phyloP scores from a whole-genome alignment of 2,113 vertebrate species.

The Clupea harengus region DNA sequence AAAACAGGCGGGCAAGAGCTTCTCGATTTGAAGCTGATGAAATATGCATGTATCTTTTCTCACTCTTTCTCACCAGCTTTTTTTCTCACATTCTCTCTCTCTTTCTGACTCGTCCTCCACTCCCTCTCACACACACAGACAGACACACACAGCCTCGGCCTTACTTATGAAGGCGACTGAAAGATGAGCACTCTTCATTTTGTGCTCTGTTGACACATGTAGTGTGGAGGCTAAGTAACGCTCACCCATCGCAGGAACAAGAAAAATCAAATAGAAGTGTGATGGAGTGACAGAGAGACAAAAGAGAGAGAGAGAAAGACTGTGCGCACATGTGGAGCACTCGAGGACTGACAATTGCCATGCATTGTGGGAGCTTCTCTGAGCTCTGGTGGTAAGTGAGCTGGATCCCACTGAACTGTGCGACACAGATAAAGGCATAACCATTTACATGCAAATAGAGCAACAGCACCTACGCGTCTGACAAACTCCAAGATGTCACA shows the following conservation, averaged over 20 bases:
- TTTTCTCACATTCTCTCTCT: neutral
- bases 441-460: neutral
- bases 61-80: slow-evolving; percentile 30
- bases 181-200: slow-evolving; percentile 52
- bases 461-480: neutral
- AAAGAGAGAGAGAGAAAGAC: neutral
- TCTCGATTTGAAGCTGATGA: slow-evolving; percentile 65
- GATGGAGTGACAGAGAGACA: neutral
- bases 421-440: neutral
- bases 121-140: neutral
- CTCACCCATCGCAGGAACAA: neutral
- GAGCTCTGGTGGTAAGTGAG: neutral
- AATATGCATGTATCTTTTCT: slow-evolving; percentile 64
- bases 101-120: neutral
- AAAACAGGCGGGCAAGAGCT: slow-evolving; percentile 65
- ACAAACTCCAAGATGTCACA: neutral
- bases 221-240: slow-evolving; percentile 40
- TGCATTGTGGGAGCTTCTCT: neutral
- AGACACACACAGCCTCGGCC: neutral
- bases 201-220: slow-evolving; percentile 52
- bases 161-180: slow-evolving; percentile 46
- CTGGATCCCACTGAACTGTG: neutral
- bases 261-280: neutral
- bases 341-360: neutral
- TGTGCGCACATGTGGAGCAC: neutral